Evolutionary conservation across 2,113 vertebrate species (phyloP).

Genomic region (Callipepla californica): DNA sequence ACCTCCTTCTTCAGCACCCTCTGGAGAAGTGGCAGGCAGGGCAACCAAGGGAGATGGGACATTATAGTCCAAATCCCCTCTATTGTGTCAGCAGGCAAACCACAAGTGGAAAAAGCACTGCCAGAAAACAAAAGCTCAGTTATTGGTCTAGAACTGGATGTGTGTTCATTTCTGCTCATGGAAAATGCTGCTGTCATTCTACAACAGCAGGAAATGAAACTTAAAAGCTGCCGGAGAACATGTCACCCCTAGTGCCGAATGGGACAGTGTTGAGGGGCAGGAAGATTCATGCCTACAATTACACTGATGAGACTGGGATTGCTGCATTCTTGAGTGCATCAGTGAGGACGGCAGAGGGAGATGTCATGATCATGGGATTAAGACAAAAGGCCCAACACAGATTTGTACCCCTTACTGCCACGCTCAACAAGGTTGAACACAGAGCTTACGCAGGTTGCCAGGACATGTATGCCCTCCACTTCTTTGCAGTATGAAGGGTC

Average conservation of each 20-base stretch:
- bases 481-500: not conserved
- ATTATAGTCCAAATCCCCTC: not conserved
- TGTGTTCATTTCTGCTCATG: not conserved
- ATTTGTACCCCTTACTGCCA: not conserved
- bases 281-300: not conserved
- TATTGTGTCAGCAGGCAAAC: not conserved
- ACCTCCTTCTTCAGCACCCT: not conserved
- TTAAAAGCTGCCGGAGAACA: not conserved
- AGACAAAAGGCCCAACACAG: not conserved
- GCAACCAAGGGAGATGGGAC: not conserved
- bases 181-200: not conserved
- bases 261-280: not conserved
- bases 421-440: not conserved
- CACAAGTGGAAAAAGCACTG: not conserved
- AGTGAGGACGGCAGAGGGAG: not conserved
- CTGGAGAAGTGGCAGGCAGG: not conserved
- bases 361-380: not conserved
- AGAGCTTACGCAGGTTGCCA: not conserved
- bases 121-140: not conserved
- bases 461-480: not conserved
- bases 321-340: not conserved
- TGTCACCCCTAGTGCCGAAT: not conserved
- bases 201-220: not conserved
- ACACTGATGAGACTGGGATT: not conserved
- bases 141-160: not conserved